These are phyloP conservation scores for Cyclina sinensis DNA, from an alignment of 1,140 invertebrate species.

Conservation along the genomic window DNA sequence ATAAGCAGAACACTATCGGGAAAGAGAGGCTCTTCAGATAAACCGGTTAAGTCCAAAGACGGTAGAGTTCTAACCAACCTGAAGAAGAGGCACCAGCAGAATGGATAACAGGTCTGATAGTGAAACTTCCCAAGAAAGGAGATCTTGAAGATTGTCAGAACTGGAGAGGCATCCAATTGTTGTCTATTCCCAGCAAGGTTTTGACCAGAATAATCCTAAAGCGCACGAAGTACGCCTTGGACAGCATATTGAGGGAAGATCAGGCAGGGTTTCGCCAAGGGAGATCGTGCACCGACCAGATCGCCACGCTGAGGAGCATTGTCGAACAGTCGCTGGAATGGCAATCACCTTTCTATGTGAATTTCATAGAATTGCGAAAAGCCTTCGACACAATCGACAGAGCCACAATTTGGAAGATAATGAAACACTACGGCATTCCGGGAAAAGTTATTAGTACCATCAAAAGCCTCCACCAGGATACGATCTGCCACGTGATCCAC, in stretches of 20 bases:
- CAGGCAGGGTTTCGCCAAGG: neutral
- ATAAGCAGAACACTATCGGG: constrained; percentile 28
- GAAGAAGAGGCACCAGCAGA: constrained; percentile 46
- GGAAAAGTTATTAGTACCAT: neutral
- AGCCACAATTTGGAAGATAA: neutral
- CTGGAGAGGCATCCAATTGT: constrained; percentile 28
- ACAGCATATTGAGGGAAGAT: neutral
- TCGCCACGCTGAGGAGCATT: neutral
- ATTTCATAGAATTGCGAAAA: no score
- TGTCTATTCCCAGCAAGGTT: constrained; percentile 2
- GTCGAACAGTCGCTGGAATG: neutral
- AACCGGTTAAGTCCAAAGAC: constrained; percentile 35
- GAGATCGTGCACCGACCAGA: no score
- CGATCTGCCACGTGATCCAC: no score
- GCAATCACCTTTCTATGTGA: no score
- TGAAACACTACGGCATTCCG: no score
- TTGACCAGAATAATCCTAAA: no score
- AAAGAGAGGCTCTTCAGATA: neutral
- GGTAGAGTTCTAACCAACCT: constrained; percentile 27
- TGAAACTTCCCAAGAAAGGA: no score
- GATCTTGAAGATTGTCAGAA: no score
- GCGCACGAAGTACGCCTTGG: no score
- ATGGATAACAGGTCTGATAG: constrained; percentile 61
- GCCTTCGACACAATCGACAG: neutral
- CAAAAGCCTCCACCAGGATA: neutral